These are phyloP conservation scores for Galerucella nymphaeae DNA, from an alignment of 2,888 invertebrate genomes.

Conservation along the genomic window DNA sequence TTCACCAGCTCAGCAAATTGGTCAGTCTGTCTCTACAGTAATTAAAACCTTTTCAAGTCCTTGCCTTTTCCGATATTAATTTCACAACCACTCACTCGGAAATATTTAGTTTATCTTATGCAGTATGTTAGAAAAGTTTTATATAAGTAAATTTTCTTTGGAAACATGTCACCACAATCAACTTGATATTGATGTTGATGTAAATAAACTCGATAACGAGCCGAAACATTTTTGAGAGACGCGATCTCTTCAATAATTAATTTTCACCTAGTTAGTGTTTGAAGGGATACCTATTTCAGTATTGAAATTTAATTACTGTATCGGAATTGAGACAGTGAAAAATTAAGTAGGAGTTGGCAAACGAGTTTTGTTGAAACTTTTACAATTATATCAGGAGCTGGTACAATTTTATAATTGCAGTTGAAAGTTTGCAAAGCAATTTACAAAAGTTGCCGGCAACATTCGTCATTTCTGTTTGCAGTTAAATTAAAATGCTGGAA, in stretches of 20 bases:
- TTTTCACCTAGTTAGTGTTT: slow-evolving; percentile 12
- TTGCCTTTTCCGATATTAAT: slow-evolving; percentile 18
- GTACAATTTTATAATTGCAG: slow-evolving; percentile 40
- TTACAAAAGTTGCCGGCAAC: slow-evolving; percentile 32
- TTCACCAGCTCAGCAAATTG: background rate
- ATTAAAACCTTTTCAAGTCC: slow-evolving; percentile 11
- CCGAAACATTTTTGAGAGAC: background rate
- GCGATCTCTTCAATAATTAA: background rate
- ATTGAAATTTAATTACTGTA: slow-evolving; percentile 34
- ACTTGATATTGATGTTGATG: background rate
- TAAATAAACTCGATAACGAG: background rate
- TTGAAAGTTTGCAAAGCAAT: slow-evolving; percentile 38
- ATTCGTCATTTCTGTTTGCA: slow-evolving; percentile 41
- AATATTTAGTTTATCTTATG: too few relatives aligned
- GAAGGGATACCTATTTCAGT: slow-evolving; percentile 16
- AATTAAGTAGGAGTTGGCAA: slow-evolving; percentile 30
- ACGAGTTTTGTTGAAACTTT: slow-evolving; percentile 30
- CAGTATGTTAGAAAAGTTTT: too few relatives aligned
- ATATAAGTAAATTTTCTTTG: too few relatives aligned
- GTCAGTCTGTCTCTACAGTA: background rate
- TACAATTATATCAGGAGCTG: slow-evolving; percentile 39
- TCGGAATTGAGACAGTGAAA: slow-evolving; percentile 37
- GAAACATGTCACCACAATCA: too few relatives aligned
- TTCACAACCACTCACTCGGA: slow-evolving; percentile 13
- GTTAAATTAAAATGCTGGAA: slow-evolving; percentile 24